phyloP scores from a whole-genome alignment of 2,888 invertebrate genomes.

The Silvanus unidentatus region DNA sequence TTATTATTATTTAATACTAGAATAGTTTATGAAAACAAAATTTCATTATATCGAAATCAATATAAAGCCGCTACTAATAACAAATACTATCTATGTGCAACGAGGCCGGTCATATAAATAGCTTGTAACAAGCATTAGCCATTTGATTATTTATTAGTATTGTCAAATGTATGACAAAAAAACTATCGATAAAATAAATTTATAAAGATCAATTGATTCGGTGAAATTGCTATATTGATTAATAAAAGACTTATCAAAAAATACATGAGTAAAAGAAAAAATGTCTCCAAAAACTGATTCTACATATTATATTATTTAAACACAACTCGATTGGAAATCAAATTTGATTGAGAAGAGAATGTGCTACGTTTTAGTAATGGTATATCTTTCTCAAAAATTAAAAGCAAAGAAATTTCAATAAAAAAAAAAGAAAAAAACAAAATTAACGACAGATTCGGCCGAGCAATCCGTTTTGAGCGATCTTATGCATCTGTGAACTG shows the following conservation, averaged over 20 bases:
- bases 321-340: no score
- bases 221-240: no score
- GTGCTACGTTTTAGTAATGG: no score
- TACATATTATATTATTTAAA: no score
- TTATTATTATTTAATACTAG: constrained; percentile 20
- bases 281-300: no score
- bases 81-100: constrained; percentile 43
- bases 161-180: constrained; percentile 2
- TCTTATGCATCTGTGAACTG: constrained; percentile 48
- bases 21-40: constrained; percentile 20
- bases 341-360: no score
- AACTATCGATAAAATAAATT: neutral
- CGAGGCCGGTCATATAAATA: constrained; percentile 34
- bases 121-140: constrained; percentile 39
- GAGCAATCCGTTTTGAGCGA: constrained; percentile 47
- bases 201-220: neutral
- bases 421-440: no score
- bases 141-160: constrained; percentile 17
- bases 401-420: no score
- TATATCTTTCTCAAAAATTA: no score
- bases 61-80: constrained; percentile 43
- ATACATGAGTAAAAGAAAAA: no score
- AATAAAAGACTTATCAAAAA: no score
- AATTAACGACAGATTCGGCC: constrained; percentile 32
- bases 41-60: constrained; percentile 30